Conservation (phyloP, 2,113 vertebrate genomes). For the Clinocottus analis region DNA sequence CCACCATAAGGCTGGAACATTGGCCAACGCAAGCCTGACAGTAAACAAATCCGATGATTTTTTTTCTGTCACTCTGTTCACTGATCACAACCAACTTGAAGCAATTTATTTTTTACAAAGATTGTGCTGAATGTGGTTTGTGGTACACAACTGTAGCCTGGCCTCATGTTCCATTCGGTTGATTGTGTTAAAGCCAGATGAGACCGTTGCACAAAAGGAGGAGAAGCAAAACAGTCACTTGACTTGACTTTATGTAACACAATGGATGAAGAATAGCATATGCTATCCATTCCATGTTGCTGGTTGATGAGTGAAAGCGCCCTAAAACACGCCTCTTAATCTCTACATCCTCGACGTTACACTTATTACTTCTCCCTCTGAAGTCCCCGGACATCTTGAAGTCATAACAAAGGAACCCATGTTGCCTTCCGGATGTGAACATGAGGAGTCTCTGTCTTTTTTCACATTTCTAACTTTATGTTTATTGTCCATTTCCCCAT, state of each 20-base stretch:
- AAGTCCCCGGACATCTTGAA: slow-evolving; percentile 64
- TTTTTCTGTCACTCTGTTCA: slow-evolving; percentile 24
- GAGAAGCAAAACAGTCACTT: slow-evolving; percentile 12
- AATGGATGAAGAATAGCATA: slow-evolving; percentile 16
- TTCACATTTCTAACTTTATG: slow-evolving; percentile 19
- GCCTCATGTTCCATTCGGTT: slow-evolving; percentile 23
- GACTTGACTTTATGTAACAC: slow-evolving; percentile 19
- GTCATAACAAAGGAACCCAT: slow-evolving; percentile 57
- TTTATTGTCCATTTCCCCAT: slow-evolving; percentile 30
- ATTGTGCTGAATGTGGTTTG: slow-evolving; percentile 37
- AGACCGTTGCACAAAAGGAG: neutral
- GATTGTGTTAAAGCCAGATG: slow-evolving; percentile 43
- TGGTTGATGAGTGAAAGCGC: slow-evolving; percentile 23
- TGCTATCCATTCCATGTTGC: slow-evolving; percentile 18
- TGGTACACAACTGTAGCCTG: slow-evolving; percentile 35
- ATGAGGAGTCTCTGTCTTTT: slow-evolving; percentile 25
- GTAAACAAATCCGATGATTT: slow-evolving; percentile 46
- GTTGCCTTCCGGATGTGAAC: slow-evolving; percentile 49
- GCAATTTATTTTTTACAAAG: slow-evolving; percentile 53
- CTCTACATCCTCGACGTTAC: slow-evolving; percentile 41
- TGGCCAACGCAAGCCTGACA: slow-evolving; percentile 13
- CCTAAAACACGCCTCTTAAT: slow-evolving; percentile 51
- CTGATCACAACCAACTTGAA: slow-evolving; percentile 56
- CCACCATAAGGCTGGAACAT: slow-evolving; percentile 5
- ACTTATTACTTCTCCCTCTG: slow-evolving; percentile 50